Evolutionary conservation across 2,888 invertebrate species (phyloP).

Genomic region (Rugalucina vietnamica): DNA sequence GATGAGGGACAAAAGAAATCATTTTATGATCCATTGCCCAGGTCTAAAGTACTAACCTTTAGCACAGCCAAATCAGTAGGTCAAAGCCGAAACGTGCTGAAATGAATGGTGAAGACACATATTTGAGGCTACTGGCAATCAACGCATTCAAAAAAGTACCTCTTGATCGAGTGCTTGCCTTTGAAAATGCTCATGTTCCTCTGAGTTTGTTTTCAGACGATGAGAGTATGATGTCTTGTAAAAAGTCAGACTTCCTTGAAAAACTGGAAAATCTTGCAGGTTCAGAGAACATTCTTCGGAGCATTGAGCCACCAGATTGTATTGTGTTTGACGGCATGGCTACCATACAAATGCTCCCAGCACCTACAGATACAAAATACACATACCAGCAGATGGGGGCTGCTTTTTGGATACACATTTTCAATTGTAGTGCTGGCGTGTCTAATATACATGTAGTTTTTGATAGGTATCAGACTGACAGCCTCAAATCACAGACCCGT

Average conservation of each 20-base stretch:
- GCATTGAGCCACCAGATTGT: not conserved
- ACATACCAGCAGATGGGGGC: too few species aligned
- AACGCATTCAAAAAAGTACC: not conserved
- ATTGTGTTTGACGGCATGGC: not conserved
- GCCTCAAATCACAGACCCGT: too few species aligned
- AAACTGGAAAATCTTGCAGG: not conserved
- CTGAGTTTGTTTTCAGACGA: not conserved
- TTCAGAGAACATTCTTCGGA: not conserved
- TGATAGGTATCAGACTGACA: too few species aligned
- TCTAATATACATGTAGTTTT: too few species aligned
- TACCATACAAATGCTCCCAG: not conserved
- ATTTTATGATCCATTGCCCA: not conserved
- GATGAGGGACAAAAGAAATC: not conserved
- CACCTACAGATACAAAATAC: not conserved
- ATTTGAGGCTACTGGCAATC: slow-evolving; percentile 2
- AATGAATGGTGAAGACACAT: not conserved
- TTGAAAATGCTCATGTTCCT: slow-evolving; percentile 7
- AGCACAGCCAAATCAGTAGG: not conserved
- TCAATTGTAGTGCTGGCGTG: too few species aligned
- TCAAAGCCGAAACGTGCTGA: not conserved
- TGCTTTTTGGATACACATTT: too few species aligned
- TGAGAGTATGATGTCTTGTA: not conserved
- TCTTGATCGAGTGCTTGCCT: not conserved
- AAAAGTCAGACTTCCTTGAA: not conserved
- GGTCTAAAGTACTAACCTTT: not conserved